Conservation (phyloP, 2,797 vertebrate genomes). For the Corythornis leucogaster region DNA sequence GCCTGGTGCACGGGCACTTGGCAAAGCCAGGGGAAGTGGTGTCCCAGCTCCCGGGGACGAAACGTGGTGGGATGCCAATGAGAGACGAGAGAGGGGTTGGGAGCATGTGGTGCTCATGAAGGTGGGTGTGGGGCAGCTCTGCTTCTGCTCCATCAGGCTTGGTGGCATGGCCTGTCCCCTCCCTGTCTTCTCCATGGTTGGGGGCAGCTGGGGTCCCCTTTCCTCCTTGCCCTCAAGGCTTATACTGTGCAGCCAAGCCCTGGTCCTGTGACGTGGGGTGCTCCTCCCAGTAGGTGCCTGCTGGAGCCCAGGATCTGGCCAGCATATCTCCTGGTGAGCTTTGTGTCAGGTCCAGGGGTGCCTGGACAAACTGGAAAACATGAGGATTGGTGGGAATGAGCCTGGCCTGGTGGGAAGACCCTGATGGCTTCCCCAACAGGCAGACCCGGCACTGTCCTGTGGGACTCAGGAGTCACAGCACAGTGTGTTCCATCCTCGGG, state of each 20-base stretch:
- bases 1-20: neutral
- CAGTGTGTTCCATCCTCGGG: neutral
- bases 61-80: no score
- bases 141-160: neutral
- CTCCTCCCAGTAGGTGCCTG: fast-evolving
- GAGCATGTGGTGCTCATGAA: fast-evolving
- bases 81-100: neutral
- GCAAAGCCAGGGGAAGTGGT: neutral
- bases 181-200: neutral
- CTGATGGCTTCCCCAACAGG: neutral
- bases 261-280: neutral
- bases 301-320: neutral
- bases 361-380: neutral
- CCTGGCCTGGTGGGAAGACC: neutral
- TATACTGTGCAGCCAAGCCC: fast-evolving
- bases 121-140: neutral
- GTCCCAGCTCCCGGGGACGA: neutral
- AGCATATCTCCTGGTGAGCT: neutral
- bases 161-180: neutral
- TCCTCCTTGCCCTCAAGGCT: neutral
- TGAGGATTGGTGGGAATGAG: fast-evolving
- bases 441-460: fast-evolving
- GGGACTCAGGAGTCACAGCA: fast-evolving
- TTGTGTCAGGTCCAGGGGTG: neutral
- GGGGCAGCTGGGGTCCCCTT: neutral